Evolutionary conservation across 2,797 vertebrate species (phyloP).

Genomic region (Acrossocheilus wenchowensis): DNA sequence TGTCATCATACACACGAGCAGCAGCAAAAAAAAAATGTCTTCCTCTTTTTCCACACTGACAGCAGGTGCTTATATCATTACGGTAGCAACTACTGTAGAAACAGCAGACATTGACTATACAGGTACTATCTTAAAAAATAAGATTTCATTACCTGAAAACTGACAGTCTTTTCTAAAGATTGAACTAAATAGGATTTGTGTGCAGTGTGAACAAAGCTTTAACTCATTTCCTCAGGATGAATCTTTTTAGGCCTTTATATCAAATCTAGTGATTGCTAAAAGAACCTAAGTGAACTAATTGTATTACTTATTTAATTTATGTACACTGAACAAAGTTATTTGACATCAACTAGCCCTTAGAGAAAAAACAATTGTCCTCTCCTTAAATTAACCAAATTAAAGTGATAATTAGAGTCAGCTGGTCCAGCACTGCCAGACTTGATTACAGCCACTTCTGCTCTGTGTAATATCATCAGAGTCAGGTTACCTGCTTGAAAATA

Average conservation of each 20-base stretch:
- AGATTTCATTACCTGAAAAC: background rate
- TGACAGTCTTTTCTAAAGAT: background rate
- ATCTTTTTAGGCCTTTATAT: background rate
- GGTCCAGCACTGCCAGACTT: conserved; percentile 32
- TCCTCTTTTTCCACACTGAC: background rate
- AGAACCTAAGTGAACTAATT: background rate
- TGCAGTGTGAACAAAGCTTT: conserved; percentile 15
- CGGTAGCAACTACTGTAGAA: conserved; percentile 15
- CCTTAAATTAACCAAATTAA: conserved; percentile 37
- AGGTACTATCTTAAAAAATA: background rate
- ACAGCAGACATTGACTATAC: background rate
- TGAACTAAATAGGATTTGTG: background rate
- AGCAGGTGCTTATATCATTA: conserved; percentile 14
- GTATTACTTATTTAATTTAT: background rate
- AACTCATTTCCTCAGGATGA: background rate
- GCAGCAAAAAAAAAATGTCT: background rate
- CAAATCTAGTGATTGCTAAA: background rate
- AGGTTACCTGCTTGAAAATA: background rate
- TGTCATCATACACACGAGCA: background rate
- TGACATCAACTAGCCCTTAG: background rate
- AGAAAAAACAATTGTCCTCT: conserved; percentile 13
- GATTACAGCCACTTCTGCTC: background rate
- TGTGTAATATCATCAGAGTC: background rate
- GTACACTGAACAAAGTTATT: background rate
- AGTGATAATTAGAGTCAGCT: conserved; percentile 41